These are phyloP conservation scores for Aplysia californica DNA, from an alignment of 1,140 invertebrate genomes.

Conservation along the genomic window DNA sequence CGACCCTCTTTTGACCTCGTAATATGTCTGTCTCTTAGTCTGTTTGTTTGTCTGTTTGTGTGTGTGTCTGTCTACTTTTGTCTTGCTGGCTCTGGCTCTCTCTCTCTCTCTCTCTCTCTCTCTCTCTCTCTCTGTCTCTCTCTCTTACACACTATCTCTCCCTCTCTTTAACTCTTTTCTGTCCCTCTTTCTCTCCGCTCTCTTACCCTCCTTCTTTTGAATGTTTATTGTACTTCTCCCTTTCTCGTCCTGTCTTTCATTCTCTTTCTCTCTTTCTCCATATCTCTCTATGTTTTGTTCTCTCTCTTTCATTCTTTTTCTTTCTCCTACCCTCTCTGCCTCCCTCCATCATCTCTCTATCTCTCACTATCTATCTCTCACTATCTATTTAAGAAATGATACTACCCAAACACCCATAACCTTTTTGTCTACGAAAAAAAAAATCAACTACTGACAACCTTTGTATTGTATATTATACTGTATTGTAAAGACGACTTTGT, in stretches of 20 bases:
- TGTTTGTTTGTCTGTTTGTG: neutral
- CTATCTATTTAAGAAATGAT: neutral
- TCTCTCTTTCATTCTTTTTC: constrained; percentile 8
- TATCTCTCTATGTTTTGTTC: neutral
- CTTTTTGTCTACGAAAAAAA: neutral
- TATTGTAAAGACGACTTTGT: too few relatives aligned
- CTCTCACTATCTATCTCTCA: neutral
- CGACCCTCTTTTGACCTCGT: neutral
- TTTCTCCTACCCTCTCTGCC: neutral
- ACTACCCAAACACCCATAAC: neutral
- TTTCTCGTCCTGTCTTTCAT: neutral
- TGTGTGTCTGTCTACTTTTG: neutral
- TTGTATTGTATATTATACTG: too few relatives aligned
- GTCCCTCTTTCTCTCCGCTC: neutral
- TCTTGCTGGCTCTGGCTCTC: neutral
- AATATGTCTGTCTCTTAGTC: neutral
- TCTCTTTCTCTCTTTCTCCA: neutral
- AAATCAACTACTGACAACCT: too few relatives aligned
- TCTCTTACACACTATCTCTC: neutral
- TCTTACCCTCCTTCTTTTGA: neutral
- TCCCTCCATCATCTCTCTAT: constrained; percentile 6
- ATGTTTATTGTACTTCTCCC: neutral
- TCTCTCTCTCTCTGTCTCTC: constrained; percentile 14
- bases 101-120: constrained; percentile 3
- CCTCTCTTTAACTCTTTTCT: neutral